Conservation (phyloP, 2,888 invertebrate species). For the Oligia fasciuncula region DNA sequence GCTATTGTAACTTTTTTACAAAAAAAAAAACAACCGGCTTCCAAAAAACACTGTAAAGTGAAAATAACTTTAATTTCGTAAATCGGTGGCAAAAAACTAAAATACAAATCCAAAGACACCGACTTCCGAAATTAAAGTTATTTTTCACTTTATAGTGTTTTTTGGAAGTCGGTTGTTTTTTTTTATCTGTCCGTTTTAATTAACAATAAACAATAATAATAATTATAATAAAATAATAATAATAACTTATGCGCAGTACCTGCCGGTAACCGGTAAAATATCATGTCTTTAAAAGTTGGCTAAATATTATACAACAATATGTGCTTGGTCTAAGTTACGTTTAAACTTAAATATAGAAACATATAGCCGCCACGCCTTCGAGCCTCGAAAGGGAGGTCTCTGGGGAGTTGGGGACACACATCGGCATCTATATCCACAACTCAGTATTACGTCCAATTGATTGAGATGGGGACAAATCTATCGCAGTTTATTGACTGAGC, state of each 20-base stretch:
- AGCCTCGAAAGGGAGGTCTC: slow-evolving; percentile 10
- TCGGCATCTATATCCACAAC: slow-evolving; percentile 7
- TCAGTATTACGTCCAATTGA: slow-evolving; percentile 24
- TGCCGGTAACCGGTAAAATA: neutral
- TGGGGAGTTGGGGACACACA: slow-evolving; percentile 6
- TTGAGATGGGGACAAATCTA: slow-evolving; percentile 32
- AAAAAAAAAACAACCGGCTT: too few relatives aligned
- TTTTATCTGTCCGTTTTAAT: too few relatives aligned
- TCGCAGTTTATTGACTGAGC: slow-evolving; percentile 21
- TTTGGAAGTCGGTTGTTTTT: too few relatives aligned
- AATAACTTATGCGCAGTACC: neutral
- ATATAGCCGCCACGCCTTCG: neutral
- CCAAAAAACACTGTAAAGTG: too few relatives aligned
- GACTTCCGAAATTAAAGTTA: too few relatives aligned
- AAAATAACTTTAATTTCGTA: too few relatives aligned
- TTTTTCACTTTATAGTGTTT: too few relatives aligned
- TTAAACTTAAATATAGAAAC: slow-evolving; percentile 7
- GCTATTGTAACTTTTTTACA: too few relatives aligned
- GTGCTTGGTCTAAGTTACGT: neutral
- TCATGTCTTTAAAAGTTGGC: neutral
- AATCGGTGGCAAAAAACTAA: too few relatives aligned
- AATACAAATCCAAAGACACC: too few relatives aligned
- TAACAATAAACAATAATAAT: too few relatives aligned
- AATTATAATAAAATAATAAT: too few relatives aligned
- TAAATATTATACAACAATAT: neutral